Conservation (phyloP, 2,888 invertebrate genomes). For the Eupithecia vulgata region DNA sequence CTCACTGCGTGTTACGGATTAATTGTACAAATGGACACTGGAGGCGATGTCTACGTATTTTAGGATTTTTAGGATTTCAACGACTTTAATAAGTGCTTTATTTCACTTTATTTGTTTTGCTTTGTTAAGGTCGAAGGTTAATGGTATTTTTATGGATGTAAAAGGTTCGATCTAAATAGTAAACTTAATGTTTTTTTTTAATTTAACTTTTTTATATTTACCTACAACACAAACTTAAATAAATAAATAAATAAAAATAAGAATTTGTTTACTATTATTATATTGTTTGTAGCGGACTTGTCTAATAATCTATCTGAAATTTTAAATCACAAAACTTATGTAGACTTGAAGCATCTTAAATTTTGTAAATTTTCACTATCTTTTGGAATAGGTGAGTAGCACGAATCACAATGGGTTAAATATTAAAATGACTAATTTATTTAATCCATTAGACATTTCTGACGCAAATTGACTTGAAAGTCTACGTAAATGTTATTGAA, state of each 20-base stretch:
- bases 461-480: constrained; percentile 1
- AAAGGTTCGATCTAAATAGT: neutral
- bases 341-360: neutral
- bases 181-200: too few relatives aligned
- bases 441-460: neutral
- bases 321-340: too few relatives aligned
- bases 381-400: neutral
- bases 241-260: too few relatives aligned
- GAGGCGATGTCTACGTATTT: constrained; percentile 17
- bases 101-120: constrained; percentile 9
- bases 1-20: constrained; percentile 29
- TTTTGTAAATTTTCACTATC: neutral
- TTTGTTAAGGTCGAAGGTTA: neutral
- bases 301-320: neutral
- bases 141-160: constrained; percentile 3
- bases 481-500: neutral
- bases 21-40: constrained; percentile 31
- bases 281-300: neutral
- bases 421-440: neutral
- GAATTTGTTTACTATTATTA: neutral
- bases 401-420: neutral
- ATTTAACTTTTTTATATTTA: neutral
- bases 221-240: neutral
- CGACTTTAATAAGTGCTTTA: constrained; percentile 8
- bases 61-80: constrained; percentile 14